These are phyloP conservation scores for Apocrypta bakeri DNA, from an alignment of 1,140 invertebrate species.

Conservation along the genomic window DNA sequence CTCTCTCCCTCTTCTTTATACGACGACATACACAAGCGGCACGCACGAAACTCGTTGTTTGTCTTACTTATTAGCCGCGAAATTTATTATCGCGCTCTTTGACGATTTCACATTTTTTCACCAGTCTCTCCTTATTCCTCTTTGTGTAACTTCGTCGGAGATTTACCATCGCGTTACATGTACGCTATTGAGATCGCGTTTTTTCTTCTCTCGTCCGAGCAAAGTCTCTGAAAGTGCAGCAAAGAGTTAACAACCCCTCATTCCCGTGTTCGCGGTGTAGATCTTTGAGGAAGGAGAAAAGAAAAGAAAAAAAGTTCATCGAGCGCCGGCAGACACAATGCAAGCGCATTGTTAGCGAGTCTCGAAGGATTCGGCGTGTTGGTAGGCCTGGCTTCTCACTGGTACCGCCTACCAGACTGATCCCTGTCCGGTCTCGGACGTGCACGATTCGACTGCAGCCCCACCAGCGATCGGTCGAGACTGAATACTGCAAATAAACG, in stretches of 20 bases:
- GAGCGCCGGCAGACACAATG: neutral
- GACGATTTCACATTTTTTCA: conserved; percentile 11
- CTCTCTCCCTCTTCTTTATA: neutral
- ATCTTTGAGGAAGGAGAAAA: neutral
- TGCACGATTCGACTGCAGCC: conserved; percentile 36
- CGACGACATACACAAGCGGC: neutral
- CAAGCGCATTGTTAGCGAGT: neutral
- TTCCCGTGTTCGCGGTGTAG: neutral
- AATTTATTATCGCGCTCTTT: conserved; percentile 36
- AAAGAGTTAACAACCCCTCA: conserved; percentile 42
- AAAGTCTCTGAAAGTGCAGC: neutral
- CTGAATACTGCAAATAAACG: neutral
- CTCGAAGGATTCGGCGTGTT: conserved; percentile 30
- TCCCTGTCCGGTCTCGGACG: conserved; percentile 39
- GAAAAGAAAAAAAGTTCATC: too few species aligned
- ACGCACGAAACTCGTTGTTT: conserved; percentile 32
- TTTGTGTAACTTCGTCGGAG: conserved; percentile 29
- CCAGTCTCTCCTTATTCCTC: neutral
- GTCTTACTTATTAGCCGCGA: conserved; percentile 38
- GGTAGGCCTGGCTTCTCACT: conserved; percentile 61
- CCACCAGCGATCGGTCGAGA: conserved; percentile 14
- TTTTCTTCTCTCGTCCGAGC: neutral
- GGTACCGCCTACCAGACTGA: conserved; percentile 64
- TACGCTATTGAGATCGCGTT: conserved; percentile 28
- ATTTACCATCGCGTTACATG: conserved; percentile 39